These are phyloP conservation scores for Lepidonotus clava DNA, from an alignment of 2,888 invertebrate genomes.

Conservation along the genomic window DNA sequence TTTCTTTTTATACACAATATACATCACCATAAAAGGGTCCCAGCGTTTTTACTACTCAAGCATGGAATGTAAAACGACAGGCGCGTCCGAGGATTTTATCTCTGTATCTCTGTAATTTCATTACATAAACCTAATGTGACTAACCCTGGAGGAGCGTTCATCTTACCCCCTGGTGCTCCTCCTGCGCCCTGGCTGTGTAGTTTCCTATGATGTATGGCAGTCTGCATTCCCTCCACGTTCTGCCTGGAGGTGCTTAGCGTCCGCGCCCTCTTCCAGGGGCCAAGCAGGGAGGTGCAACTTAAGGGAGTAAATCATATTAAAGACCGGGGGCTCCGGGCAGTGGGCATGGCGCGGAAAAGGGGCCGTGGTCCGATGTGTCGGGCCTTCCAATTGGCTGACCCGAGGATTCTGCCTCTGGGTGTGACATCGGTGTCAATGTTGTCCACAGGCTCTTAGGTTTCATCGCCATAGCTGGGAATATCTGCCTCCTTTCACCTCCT, in stretches of 20 bases:
- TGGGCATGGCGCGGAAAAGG: no score
- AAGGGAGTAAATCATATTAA: background rate
- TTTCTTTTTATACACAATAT: no score
- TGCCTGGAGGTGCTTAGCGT: background rate
- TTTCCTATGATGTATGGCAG: background rate
- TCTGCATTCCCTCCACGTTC: constrained; percentile 24
- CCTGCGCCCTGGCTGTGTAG: background rate
- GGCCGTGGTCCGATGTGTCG: no score
- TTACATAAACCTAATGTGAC: background rate
- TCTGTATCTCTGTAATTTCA: constrained; percentile 7
- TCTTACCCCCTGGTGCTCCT: no score
- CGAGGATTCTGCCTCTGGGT: no score
- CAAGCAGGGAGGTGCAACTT: background rate
- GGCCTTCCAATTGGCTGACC: no score
- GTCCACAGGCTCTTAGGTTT: no score
- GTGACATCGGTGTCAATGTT: no score
- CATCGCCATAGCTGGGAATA: no score
- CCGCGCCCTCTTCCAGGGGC: background rate
- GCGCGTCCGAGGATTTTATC: background rate
- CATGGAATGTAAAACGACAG: background rate
- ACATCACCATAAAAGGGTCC: background rate
- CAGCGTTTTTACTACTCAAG: background rate
- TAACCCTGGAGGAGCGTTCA: background rate
- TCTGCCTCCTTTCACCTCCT: no score
- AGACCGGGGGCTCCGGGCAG: no score